Evolutionary conservation across 2,888 invertebrate species (phyloP).

Genomic region (Andrena flavipes): DNA sequence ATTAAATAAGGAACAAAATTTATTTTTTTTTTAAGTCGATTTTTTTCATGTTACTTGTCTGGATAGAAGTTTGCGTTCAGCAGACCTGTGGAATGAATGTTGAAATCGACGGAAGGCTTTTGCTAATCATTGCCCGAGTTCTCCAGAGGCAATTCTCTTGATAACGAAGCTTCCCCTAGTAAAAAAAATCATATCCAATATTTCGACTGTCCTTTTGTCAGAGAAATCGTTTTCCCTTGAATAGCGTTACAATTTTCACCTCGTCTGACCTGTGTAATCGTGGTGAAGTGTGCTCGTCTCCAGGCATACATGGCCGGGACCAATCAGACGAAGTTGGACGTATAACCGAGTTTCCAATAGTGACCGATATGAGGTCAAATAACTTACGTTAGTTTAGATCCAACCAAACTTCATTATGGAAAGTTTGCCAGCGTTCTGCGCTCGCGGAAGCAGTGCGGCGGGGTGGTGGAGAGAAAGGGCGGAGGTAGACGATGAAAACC

Average conservation of each 20-base stretch:
- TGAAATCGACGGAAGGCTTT: too few relatives aligned
- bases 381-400: constrained; percentile 75
- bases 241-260: background rate
- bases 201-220: background rate
- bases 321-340: constrained; percentile 62
- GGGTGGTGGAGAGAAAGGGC: background rate
- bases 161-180: too few relatives aligned
- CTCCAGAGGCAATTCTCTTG: too few relatives aligned
- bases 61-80: too few relatives aligned
- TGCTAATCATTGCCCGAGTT: too few relatives aligned
- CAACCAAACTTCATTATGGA: constrained; percentile 70
- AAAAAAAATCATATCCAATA: too few relatives aligned
- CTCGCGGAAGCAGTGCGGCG: background rate
- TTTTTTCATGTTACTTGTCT: too few relatives aligned
- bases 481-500: too few relatives aligned
- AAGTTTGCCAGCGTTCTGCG: constrained; percentile 60
- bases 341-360: constrained; percentile 75
- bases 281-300: constrained; percentile 17
- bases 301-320: constrained; percentile 29
- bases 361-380: constrained; percentile 77
- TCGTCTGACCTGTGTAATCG: constrained; percentile 21
- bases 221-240: background rate
- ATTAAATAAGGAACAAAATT: too few relatives aligned
- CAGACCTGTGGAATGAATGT: too few relatives aligned
- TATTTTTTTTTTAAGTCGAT: too few relatives aligned